These are phyloP conservation scores for Bibio marci DNA, from an alignment of 2,888 invertebrate species.

Conservation along the genomic window DNA sequence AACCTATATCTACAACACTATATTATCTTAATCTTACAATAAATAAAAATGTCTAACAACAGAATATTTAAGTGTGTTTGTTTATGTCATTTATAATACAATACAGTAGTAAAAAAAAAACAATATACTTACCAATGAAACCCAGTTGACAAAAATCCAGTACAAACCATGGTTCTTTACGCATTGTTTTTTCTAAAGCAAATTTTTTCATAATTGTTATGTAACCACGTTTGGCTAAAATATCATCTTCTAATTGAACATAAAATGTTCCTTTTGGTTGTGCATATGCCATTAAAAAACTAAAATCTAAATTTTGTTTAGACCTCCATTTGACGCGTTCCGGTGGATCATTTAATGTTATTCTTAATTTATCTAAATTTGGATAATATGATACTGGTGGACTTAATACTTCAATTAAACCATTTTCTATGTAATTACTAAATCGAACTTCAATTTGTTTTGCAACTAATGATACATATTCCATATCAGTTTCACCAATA, in stretches of 20 bases:
- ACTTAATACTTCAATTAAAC: slow-evolving; percentile 76
- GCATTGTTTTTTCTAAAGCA: slow-evolving; percentile 55
- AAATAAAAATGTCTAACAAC: too few relatives aligned
- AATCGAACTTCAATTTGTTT: slow-evolving; percentile 63
- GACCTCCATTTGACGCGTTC: slow-evolving; percentile 82
- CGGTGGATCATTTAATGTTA: slow-evolving; percentile 69
- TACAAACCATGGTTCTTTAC: slow-evolving; percentile 70
- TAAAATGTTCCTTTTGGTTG: slow-evolving; percentile 77
- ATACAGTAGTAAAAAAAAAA: too few relatives aligned
- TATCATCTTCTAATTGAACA: slow-evolving; percentile 87
- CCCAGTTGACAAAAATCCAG: slow-evolving; percentile 88
- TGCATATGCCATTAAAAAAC: slow-evolving; percentile 88
- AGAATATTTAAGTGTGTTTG: too few relatives aligned
- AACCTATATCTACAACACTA: too few relatives aligned
- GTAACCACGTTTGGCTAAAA: slow-evolving; percentile 70
- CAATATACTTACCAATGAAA: slow-evolving; percentile 74
- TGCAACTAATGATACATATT: slow-evolving; percentile 56
- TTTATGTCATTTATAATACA: too few relatives aligned
- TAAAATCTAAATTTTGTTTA: slow-evolving; percentile 87
- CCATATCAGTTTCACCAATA: slow-evolving; percentile 70
- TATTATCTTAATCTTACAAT: too few relatives aligned
- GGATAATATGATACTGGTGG: slow-evolving; percentile 80
- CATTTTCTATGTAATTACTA: slow-evolving; percentile 51
- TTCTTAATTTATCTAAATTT: slow-evolving; percentile 54
- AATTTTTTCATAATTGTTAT: slow-evolving; percentile 71